Evolutionary conservation across 2,797 vertebrate genomes (phyloP), one percentile per base, ranked within the genome.

Genomic region (Salmo trutta): DNA sequence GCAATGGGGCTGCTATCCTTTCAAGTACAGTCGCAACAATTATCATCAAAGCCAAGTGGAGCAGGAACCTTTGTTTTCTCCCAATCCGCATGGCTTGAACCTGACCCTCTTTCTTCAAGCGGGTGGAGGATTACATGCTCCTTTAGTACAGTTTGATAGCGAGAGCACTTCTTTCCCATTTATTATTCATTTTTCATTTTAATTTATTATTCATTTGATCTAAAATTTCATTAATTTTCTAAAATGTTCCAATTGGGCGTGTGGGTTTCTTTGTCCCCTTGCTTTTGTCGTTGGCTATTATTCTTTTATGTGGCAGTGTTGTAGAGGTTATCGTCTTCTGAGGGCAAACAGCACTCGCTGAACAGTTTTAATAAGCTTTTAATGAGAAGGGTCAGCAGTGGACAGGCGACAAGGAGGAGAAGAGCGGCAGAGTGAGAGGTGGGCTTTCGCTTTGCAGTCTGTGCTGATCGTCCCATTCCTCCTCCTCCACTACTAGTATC

Each of bases 181-280:
- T 94, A 92, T 94, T 93, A 95, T 95, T 95, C 89, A 95, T 94
- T 90, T 83, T 47, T 90, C 85, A 83, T 84, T 89, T 86, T 93
- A 92, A 94, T 95, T 94, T 93, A 94, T 95, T 93, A 95, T 95
- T 95, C 92, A 95, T 94, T 95, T 94, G 92, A 94, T 95, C 91
- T 94, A 94, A 95, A 94, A 94, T 94, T 94, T 94, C 92, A 95
- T 95, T 95, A 93, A 95, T 95, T 95, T 95, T 95, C 93, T 93
- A 94, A 95, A 95, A 95, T 94, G 93, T 93, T 94, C 91, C 93
- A 93, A 93, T 93, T 93, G 92, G 90, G 91, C 89, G 89, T 91
- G 88, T 86, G 84, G 54, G 75, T 83, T 59, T 91, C 91, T 93
- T 93, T 93, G 93, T 93, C 90, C 93, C 89, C 88, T 83, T 70